Evolutionary conservation across 2,797 vertebrate species (phyloP), one percentile per base, ranked within the genome.

Genomic region (Poeciliopsis infans): DNA sequence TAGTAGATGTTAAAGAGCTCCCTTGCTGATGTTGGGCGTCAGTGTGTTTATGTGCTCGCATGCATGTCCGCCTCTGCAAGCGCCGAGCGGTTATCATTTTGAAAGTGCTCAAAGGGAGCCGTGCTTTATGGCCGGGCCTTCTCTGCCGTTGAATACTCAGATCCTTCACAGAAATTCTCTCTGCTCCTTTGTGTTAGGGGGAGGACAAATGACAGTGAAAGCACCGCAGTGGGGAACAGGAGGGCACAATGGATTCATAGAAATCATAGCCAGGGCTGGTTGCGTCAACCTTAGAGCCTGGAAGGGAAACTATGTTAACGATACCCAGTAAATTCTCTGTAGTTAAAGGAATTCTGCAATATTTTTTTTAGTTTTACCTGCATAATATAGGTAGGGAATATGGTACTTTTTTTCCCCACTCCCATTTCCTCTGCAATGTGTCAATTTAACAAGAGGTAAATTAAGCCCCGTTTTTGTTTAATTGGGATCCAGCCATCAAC

Each of bases 141-240:
- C 79, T 90, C 83, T 90, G 87, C 83, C 90, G 90, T 88, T 86
- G 79, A 93, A 88, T 87, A 88, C 83, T 92, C 86, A 78, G 89
- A 81, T 91, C 86, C 77, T 79, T 90, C 87, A 88, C 83, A 91
- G 89, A 94, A 94, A 94, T 92, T 91, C 89, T 91, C 86, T 87
- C 85, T 88, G 91, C 84, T 88, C 41, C 86, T 92, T 87, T 90
- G 79, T 91, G 85, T 82, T 85, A 74, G 85, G 83, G 85, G 81
- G 91, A 91, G 93, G 91, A 92, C 92, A 94, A 94, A 95, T 93
- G 93, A 89, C 92, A 90, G 85, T 88, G 92, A 94, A 93, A 92
- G 89, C 86, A 88, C 88, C 89, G 83, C 86, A 79, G 81, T 86
- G 84, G 89, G 92, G 89, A 88, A 81, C 68, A 71, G 73, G 84